These are phyloP conservation scores for Macrotis lagotis DNA, from an alignment of 2,113 vertebrate species.

Conservation along the genomic window DNA sequence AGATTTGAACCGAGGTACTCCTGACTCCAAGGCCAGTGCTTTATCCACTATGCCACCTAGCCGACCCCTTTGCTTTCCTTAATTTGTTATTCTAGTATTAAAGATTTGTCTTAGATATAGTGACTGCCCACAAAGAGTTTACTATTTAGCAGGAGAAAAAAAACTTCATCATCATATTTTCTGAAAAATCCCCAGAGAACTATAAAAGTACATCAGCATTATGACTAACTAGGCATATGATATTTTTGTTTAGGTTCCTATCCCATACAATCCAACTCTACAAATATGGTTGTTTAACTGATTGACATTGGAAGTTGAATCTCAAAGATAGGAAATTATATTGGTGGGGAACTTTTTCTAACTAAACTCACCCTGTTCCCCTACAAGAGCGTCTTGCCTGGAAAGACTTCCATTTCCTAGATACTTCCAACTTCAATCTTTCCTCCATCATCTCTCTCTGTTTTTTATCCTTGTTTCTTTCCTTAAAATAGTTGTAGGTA, in stretches of 20 bases:
- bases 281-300: neutral
- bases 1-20: no score
- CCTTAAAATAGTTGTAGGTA: slow-evolving; percentile 75
- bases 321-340: neutral
- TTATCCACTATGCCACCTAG: no score
- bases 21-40: no score
- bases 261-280: neutral
- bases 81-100: neutral
- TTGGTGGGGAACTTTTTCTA: neutral
- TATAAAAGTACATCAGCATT: neutral
- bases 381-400: neutral
- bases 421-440: neutral
- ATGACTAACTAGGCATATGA: neutral
- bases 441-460: neutral
- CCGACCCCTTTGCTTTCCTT: neutral
- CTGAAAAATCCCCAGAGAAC: neutral
- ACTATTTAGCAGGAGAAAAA: neutral
- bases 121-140: neutral
- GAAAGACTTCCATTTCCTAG: neutral
- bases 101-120: neutral
- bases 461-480: neutral
- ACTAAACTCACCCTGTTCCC: neutral
- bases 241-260: neutral
- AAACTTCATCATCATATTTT: neutral
- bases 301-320: neutral